A percentile compares a stretch with the other conserved stretches of the same genome.
phyloP scores from a whole-genome alignment of 2,888 invertebrate species.

The Platycnemis pennipes region DNA sequence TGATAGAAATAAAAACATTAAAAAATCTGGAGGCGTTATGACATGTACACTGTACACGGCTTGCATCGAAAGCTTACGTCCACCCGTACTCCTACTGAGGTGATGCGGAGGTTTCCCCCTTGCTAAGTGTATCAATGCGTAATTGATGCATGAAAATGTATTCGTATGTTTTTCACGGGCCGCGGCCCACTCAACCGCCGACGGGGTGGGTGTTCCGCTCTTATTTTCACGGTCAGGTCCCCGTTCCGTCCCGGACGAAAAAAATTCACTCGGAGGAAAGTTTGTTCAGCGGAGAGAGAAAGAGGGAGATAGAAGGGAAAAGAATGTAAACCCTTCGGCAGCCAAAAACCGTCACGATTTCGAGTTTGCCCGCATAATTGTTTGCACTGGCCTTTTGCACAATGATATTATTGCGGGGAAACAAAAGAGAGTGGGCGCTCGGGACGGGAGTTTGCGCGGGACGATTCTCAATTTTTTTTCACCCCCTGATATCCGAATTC shows the following conservation, averaged over 20 bases:
- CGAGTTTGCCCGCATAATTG: slow-evolving; percentile 59
- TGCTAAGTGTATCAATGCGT: slow-evolving; percentile 18
- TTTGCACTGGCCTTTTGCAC: slow-evolving; percentile 63
- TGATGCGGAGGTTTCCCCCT: slow-evolving; percentile 1
- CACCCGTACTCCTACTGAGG: background rate
- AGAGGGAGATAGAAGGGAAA: background rate
- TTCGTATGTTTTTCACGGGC: slow-evolving; percentile 22
- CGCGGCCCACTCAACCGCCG: background rate
- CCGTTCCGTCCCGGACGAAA: background rate
- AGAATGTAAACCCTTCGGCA: slow-evolving; percentile 19
- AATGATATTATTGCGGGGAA: slow-evolving; percentile 60
- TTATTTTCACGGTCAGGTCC: background rate
- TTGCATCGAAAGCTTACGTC: background rate
- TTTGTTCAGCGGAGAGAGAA: background rate
- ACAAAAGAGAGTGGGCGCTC: slow-evolving; percentile 14
- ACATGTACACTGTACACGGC: background rate
- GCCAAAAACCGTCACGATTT: slow-evolving; percentile 54
- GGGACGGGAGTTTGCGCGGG: slow-evolving; percentile 40
- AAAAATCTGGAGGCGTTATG: background rate
- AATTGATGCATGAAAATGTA: slow-evolving; percentile 39
- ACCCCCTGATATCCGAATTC: slow-evolving; percentile 19
- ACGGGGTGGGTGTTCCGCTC: background rate
- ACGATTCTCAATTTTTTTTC: slow-evolving; percentile 60
- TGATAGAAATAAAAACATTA: too few species aligned
- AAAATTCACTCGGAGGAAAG: background rate